Evolutionary conservation across 2,113 vertebrate genomes (phyloP).

Genomic region (Phoenicopterus ruber): DNA sequence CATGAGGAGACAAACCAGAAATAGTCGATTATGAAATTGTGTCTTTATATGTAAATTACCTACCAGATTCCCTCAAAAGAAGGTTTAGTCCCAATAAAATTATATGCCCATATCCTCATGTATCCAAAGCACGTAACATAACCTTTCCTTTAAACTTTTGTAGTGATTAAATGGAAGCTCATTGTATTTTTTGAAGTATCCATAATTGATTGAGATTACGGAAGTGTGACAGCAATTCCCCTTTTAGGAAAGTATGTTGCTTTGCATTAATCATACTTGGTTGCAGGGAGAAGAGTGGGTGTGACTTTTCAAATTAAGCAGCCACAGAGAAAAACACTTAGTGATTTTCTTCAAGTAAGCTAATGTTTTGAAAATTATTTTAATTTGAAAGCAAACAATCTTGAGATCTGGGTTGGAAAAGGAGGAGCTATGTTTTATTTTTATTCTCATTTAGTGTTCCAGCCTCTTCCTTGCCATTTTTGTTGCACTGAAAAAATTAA

Average conservation of each 20-base stretch:
- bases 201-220: constrained; percentile 46
- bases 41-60: not conserved
- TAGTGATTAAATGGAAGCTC: not conserved
- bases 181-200: constrained; percentile 37
- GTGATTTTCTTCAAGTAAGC: constrained; percentile 21
- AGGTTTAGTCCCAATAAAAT: not conserved
- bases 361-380: constrained; percentile 44
- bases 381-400: constrained; percentile 28
- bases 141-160: not conserved
- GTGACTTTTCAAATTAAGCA: constrained; percentile 47
- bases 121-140: not conserved
- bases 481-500: constrained; percentile 20
- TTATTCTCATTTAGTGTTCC: not conserved
- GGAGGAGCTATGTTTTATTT: not conserved
- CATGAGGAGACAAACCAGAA: not conserved
- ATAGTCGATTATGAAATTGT: not conserved
- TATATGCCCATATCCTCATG: not conserved
- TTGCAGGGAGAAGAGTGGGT: constrained; percentile 20
- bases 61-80: not conserved
- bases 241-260: constrained; percentile 32
- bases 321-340: constrained; percentile 9
- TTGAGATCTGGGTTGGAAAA: not conserved
- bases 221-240: constrained; percentile 37
- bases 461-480: not conserved
- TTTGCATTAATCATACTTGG: constrained; percentile 52